These are phyloP conservation scores for Drosophila mimica DNA, from an alignment of 2,888 invertebrate genomes.

Conservation along the genomic window DNA sequence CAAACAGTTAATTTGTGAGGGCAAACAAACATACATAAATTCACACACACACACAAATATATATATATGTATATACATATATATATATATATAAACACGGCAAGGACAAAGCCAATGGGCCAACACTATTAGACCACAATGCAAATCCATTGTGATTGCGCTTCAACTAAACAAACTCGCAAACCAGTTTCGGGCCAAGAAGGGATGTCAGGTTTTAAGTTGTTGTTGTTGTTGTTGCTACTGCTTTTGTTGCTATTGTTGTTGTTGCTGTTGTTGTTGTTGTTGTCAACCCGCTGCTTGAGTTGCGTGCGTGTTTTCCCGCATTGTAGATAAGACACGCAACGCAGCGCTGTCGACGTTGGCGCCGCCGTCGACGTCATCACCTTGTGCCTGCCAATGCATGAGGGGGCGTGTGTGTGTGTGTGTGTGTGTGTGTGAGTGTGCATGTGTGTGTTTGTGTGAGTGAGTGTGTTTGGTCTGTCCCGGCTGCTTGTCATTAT, in stretches of 20 bases:
- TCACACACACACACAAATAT: neutral
- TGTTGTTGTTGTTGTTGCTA: constrained; percentile 16
- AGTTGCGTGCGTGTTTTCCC: constrained; percentile 77
- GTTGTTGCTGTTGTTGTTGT: constrained; percentile 20
- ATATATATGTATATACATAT: no score
- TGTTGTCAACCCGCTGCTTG: constrained; percentile 58
- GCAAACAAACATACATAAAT: constrained; percentile 10
- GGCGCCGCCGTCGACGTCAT: constrained; percentile 48
- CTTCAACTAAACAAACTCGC: constrained; percentile 27
- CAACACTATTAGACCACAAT: constrained; percentile 54
- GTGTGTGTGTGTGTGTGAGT: constrained; percentile 4
- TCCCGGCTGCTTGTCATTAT: constrained; percentile 72
- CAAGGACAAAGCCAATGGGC: constrained; percentile 40
- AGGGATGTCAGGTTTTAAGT: constrained; percentile 27
- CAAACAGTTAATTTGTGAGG: constrained; percentile 44
- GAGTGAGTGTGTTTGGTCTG: constrained; percentile 17
- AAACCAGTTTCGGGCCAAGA: constrained; percentile 9
- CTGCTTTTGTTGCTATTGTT: constrained; percentile 16
- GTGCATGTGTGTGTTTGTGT: constrained; percentile 15
- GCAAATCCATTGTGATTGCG: constrained; percentile 59
- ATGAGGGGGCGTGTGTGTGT: constrained; percentile 34
- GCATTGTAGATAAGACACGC: constrained; percentile 80
- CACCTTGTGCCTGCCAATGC: constrained; percentile 63
- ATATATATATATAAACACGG: neutral
- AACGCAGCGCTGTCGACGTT: constrained; percentile 59